Base-by-base conservation (phyloP, 1,140 invertebrate genomes). In the Drosophila leontia region DNA sequence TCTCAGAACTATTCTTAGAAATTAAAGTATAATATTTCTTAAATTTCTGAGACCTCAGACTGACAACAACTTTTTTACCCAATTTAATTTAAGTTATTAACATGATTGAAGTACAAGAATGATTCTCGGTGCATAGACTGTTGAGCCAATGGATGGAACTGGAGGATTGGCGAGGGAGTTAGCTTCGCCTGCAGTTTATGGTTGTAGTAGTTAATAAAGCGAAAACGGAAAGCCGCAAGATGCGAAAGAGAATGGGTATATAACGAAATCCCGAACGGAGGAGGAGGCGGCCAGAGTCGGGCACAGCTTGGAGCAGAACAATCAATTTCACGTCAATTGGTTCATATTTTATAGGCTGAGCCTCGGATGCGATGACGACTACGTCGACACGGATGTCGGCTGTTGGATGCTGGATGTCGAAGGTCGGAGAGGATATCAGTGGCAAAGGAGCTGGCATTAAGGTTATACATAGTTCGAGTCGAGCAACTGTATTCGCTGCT, bases 291-390 rank as follows among this genome's bases (percentile, higher is more conserved):
- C 34, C 45, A 60, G 63, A 50, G 42, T 39, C 29, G 34, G 19
- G 26, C 51, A 57, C 64, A 48, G 59, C 65, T 58, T 50, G 56
- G 39, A 69, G 82, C 45, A 58, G 65, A 78, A 90, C 71, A 85
- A 90, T 90, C 86, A 90, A 90, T 90, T 85, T 91, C 75, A 90
- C 78, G 82, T 85, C 86, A 90, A 90, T 90, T 85, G 82, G 62
- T 82, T 90, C 78, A 91, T 91, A 86, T 88, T 88, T 88, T 85
- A 88, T 90, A 82, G 86, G 78, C 81, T 78, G 62, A 81, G 50
- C 50, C 59, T 48, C 9, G 32, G 57, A 58, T 55, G 58, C 78
- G 59, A 70, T 51, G 78, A 53, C 64, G 58, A 58, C 47, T 41
- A 50, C 44, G 53, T 74, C 70, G 67, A 34, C 53, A 72, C 45